Evolutionary conservation across 2,888 invertebrate genomes (phyloP).

Genomic region (Punctoribates punctum): DNA sequence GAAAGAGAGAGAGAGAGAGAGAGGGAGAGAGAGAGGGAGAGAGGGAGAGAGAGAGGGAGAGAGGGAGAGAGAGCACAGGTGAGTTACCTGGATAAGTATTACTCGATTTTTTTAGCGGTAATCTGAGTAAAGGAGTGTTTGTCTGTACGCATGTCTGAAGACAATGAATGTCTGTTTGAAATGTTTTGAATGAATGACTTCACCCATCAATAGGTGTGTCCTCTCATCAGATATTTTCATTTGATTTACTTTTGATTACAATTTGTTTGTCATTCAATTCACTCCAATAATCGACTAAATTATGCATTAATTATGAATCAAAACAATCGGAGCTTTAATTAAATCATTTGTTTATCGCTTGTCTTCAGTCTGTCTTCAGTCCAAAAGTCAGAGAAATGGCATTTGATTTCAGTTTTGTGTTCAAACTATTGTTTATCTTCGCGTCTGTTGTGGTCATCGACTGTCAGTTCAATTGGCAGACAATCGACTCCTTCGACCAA

Average conservation of each 20-base stretch:
- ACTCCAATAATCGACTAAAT: not conserved
- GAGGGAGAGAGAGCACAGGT: no score
- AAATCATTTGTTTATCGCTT: no score
- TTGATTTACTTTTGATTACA: not conserved
- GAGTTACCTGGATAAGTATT: no score
- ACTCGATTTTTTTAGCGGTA: no score
- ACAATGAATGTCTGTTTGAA: not conserved
- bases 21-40: no score
- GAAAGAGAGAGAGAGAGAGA: no score
- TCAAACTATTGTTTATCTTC: not conserved
- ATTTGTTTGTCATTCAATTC: not conserved
- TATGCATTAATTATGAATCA: not conserved
- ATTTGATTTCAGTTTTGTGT: not conserved
- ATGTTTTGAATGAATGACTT: constrained; percentile 2
- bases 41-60: no score
- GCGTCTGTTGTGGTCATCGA: constrained; percentile 41
- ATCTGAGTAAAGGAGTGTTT: no score
- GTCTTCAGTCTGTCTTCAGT: not conserved
- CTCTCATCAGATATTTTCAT: not conserved
- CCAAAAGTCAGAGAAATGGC: not conserved
- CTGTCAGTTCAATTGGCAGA: constrained; percentile 87
- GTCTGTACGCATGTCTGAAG: not conserved
- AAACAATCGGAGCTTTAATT: not conserved
- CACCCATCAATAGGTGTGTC: constrained; percentile 16
- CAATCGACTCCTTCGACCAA: constrained; percentile 82